These are phyloP conservation scores for Caenorhabditis inopinata DNA, from an alignment of 1,140 invertebrate genomes.

Conservation along the genomic window DNA sequence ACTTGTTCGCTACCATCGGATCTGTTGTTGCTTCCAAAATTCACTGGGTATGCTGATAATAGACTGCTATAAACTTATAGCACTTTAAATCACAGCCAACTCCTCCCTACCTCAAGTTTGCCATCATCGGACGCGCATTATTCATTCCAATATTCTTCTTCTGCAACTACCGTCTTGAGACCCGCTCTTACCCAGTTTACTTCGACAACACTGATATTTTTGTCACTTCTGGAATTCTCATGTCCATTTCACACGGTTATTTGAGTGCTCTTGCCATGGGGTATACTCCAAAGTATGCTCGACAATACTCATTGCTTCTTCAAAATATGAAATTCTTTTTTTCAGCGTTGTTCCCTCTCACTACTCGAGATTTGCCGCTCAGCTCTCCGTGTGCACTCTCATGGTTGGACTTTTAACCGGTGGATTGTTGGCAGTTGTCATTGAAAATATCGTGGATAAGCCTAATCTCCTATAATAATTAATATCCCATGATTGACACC, in stretches of 20 bases:
- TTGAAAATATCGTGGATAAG: neutral
- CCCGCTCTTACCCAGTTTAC: conserved; percentile 36
- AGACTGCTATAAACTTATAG: neutral
- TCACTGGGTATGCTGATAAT: conserved; percentile 29
- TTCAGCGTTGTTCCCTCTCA: conserved; percentile 13
- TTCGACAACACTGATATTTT: conserved; percentile 12
- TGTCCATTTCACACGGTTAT: conserved; percentile 38
- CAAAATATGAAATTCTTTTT: neutral
- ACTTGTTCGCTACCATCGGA: conserved; percentile 41
- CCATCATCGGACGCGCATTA: conserved; percentile 1
- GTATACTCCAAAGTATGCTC: conserved; percentile 35
- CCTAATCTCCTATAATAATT: neutral
- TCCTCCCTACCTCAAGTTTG: neutral
- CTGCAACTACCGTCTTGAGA: conserved; percentile 41
- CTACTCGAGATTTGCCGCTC: neutral
- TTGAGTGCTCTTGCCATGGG: conserved; percentile 40
- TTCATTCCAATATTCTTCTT: conserved; percentile 47
- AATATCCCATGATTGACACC: too few relatives aligned
- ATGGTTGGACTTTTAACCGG: conserved; percentile 16
- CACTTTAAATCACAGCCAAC: neutral
- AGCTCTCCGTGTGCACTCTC: neutral
- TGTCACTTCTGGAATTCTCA: conserved; percentile 4
- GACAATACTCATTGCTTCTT: neutral
- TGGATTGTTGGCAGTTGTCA: conserved; percentile 1
- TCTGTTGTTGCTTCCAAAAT: conserved; percentile 34